Evolutionary conservation across 92 coral and sea anemone species (phyloP).

Genomic region (Pocillopora meandrina): DNA sequence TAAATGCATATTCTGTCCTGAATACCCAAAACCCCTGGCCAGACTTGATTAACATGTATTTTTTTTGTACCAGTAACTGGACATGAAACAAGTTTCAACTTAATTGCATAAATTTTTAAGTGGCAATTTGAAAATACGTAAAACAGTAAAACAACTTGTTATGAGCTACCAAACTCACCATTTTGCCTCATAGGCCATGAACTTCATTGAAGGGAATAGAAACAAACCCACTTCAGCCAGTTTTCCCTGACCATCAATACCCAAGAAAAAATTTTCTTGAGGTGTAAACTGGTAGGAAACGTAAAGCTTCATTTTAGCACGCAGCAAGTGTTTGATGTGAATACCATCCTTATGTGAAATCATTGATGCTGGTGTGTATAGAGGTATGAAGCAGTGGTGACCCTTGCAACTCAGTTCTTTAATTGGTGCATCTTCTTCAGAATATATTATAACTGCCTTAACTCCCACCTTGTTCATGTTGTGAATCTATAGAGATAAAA

Average conservation of each 20-base stretch:
- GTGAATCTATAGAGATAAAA: constrained; percentile 50
- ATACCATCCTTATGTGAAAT: constrained; percentile 77
- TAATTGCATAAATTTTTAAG: no score
- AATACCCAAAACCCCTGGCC: no score
- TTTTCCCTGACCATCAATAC: constrained; percentile 91
- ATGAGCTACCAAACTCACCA: constrained; percentile 62
- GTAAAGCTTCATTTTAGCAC: constrained; percentile 59
- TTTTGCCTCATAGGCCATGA: constrained; percentile 95
- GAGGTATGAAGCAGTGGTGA: constrained; percentile 81
- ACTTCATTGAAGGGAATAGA: constrained; percentile 90
- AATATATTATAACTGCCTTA: constrained; percentile 69
- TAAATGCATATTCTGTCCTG: no score
- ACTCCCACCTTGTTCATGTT: constrained; percentile 77
- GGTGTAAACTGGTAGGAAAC: constrained; percentile 89
- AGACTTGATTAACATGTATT: no score
- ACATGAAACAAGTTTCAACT: no score
- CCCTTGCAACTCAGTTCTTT: constrained; percentile 73
- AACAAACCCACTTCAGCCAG: constrained; percentile 93
- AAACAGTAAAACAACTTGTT: neutral
- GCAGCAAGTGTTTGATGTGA: constrained; percentile 63
- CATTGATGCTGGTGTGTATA: constrained; percentile 85
- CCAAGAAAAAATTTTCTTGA: constrained; percentile 93
- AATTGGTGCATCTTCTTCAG: constrained; percentile 63
- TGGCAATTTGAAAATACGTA: no score
- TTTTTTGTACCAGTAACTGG: no score